A percentile compares a stretch with the other conserved stretches of the same genome.
Evolutionary conservation across 1,140 invertebrate species (phyloP).

Genomic region (Atta texana): DNA sequence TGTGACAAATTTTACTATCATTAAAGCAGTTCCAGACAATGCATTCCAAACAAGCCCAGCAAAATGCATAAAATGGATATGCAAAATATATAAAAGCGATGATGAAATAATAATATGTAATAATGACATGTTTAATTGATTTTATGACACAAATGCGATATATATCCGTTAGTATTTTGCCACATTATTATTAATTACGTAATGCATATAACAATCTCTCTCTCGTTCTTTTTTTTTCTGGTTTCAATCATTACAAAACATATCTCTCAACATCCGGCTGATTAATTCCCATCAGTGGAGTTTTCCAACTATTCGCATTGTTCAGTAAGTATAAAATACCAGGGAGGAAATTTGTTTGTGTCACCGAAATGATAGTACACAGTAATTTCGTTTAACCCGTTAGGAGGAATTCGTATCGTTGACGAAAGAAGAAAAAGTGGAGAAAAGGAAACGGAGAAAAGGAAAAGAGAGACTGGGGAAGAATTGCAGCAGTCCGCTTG

Average conservation of each 20-base stretch:
- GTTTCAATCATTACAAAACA: neutral
- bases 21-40: constrained; percentile 42
- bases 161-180: neutral
- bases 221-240: neutral
- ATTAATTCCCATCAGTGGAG: constrained; percentile 1
- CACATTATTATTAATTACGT: constrained; percentile 11
- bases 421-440: constrained; percentile 17
- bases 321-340: neutral
- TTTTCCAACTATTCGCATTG: neutral
- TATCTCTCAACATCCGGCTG: neutral
- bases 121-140: constrained; percentile 43
- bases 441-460: neutral
- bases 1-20: constrained; percentile 52
- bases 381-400: neutral
- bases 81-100: neutral
- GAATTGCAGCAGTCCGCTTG: neutral
- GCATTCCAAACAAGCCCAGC: constrained; percentile 22
- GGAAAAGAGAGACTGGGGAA: neutral
- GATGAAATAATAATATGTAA: constrained; percentile 30
- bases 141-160: constrained; percentile 27
- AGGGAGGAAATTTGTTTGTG: neutral
- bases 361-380: neutral
- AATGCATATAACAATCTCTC: neutral
- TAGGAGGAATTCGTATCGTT: neutral
- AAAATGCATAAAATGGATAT: constrained; percentile 32